Percentiles rank a stretch among this genome's conserved stretches.
Evolutionary conservation across 2,113 vertebrate species (phyloP).

Genomic region (Xenopus laevis): DNA sequence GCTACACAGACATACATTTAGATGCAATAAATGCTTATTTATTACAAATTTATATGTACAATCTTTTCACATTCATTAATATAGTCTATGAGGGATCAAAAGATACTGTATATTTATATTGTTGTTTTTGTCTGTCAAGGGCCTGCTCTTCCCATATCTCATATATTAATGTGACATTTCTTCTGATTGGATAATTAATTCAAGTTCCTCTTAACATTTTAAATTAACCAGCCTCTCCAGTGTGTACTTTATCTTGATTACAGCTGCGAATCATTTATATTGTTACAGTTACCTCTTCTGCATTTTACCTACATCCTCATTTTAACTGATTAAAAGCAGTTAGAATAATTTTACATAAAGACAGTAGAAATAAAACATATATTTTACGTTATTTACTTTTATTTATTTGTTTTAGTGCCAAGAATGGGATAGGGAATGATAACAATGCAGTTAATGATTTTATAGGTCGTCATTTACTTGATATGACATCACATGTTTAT

Average conservation of each 20-base stretch:
- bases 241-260: slow-evolving; percentile 30
- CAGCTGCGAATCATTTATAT: background rate
- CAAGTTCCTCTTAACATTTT: slow-evolving; percentile 32
- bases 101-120: background rate
- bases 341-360: background rate
- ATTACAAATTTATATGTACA: background rate
- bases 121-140: background rate
- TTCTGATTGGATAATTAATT: slow-evolving; percentile 35
- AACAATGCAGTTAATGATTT: too few species aligned
- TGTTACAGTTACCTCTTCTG: background rate
- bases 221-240: slow-evolving; percentile 19
- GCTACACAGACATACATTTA: background rate
- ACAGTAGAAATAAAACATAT: background rate
- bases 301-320: background rate
- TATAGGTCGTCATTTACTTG: too few species aligned
- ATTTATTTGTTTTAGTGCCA: too few species aligned
- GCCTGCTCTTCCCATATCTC: background rate
- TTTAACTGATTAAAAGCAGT: background rate
- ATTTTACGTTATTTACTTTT: too few species aligned
- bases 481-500: too few species aligned
- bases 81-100: background rate
- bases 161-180: slow-evolving; percentile 1
- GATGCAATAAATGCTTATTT: background rate
- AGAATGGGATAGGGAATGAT: too few species aligned
- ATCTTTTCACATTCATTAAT: background rate